Conservation (phyloP, 2,113 vertebrate genomes). For the Thunnus thynnus region DNA sequence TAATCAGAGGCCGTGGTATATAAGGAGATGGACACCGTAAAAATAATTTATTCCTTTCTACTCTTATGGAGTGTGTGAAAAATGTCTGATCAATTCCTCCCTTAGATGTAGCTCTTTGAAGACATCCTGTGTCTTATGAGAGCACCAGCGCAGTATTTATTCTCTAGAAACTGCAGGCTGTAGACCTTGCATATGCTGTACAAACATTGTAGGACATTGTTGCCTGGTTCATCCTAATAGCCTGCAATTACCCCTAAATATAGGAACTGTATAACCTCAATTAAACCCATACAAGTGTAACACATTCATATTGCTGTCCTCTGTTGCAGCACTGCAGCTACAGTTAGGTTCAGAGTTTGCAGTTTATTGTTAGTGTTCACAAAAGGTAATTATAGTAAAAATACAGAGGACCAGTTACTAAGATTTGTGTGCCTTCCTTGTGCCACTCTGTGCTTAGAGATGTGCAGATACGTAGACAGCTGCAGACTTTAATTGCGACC, state of each 20-base stretch:
- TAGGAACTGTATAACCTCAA: slow-evolving; percentile 29
- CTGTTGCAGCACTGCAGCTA: slow-evolving; percentile 12
- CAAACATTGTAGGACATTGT: slow-evolving; percentile 58
- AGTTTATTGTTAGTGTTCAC: neutral
- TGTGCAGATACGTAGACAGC: neutral
- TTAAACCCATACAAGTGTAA: slow-evolving; percentile 45
- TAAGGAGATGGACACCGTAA: slow-evolving; percentile 70
- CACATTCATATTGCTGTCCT: slow-evolving; percentile 11
- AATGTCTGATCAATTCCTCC: slow-evolving; percentile 81
- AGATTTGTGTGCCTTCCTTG: neutral
- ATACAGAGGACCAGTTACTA: neutral
- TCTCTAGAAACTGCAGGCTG: slow-evolving; percentile 59
- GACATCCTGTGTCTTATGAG: slow-evolving; percentile 69
- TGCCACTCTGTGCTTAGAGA: neutral
- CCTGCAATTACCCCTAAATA: slow-evolving; percentile 46
- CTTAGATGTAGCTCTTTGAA: slow-evolving; percentile 81
- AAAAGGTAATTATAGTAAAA: slow-evolving; percentile 19
- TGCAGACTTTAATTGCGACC: slow-evolving; percentile 22
- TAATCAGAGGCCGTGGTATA: slow-evolving; percentile 70
- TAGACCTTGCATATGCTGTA: slow-evolving; percentile 62
- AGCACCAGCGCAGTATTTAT: slow-evolving; percentile 65
- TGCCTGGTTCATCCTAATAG: slow-evolving; percentile 54
- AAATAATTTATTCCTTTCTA: slow-evolving; percentile 78
- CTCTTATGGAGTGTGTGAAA: slow-evolving; percentile 75
- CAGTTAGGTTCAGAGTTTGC: neutral